Conservation (phyloP, 2,888 invertebrate genomes). For the Tetramorium bicarinatum region DNA sequence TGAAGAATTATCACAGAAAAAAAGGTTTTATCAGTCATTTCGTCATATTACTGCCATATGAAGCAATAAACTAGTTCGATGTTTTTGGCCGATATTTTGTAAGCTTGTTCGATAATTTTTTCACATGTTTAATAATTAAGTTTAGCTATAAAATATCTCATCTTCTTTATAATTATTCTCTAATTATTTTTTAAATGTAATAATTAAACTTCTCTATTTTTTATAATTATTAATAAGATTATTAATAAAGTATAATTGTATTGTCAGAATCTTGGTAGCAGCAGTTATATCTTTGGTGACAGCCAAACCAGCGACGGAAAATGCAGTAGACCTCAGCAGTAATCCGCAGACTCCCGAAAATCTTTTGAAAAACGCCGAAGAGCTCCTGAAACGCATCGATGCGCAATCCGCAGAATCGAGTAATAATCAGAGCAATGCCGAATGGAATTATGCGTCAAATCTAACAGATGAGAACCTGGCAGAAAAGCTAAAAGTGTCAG, state of each 20-base stretch:
- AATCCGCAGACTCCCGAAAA: slow-evolving; percentile 16
- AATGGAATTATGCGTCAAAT: slow-evolving; percentile 93
- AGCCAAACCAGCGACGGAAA: slow-evolving; percentile 41
- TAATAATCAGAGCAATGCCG: slow-evolving; percentile 89
- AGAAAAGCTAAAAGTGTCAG: slow-evolving; percentile 86
- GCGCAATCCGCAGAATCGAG: slow-evolving; percentile 88
- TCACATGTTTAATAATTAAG: not conserved
- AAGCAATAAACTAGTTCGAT: not conserved
- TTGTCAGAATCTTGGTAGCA: slow-evolving; percentile 59
- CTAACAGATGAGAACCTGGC: slow-evolving; percentile 91
- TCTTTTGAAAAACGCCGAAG: slow-evolving; percentile 87
- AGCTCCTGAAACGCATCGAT: slow-evolving; percentile 89
- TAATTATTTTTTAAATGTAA: slow-evolving; percentile 15
- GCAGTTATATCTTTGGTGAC: slow-evolving; percentile 46
- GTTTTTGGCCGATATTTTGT: no score
- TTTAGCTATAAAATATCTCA: not conserved
- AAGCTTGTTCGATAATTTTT: not conserved
- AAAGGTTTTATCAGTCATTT: not conserved
- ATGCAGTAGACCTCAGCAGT: not conserved
- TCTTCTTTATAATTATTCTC: not conserved
- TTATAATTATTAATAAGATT: slow-evolving; percentile 16
- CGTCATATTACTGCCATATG: not conserved
- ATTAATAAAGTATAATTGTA: slow-evolving; percentile 4
- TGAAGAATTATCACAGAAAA: not conserved
- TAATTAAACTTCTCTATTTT: not conserved